Conservation (phyloP, 64 coral and sea anemone species). For the Dendrophyllia cribrosa region DNA sequence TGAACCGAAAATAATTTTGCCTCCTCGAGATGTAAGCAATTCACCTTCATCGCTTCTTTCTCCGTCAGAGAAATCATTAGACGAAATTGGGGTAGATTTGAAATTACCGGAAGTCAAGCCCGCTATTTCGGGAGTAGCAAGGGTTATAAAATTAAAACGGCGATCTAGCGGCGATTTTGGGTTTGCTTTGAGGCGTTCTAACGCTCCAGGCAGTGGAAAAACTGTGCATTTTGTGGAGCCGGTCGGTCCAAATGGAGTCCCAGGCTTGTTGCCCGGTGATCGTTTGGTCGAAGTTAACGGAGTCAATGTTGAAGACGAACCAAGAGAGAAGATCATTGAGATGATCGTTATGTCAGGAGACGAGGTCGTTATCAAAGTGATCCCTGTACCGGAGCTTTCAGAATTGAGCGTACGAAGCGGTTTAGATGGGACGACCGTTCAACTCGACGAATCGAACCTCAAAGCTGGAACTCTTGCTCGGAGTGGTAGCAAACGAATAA, state of each 20-base stretch:
- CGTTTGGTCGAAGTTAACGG: constrained; percentile 95
- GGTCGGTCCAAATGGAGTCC: constrained; percentile 64
- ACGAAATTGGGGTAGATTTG: constrained; percentile 87
- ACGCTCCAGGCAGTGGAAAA: constrained; percentile 78
- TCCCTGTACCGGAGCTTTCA: constrained; percentile 91
- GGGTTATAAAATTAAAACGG: constrained; percentile 79
- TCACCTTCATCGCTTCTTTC: constrained; percentile 66
- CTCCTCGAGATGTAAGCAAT: constrained; percentile 50
- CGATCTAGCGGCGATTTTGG: constrained; percentile 91
- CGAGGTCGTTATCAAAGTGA: constrained; percentile 93
- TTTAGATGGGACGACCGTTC: constrained; percentile 87
- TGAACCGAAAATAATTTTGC: constrained; percentile 32
- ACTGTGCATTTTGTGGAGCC: constrained; percentile 92
- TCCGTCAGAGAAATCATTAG: constrained; percentile 85
- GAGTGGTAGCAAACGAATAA: constrained; percentile 98
- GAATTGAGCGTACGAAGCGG: constrained; percentile 96
- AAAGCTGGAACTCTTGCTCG: constrained; percentile 88
- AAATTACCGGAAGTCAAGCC: constrained; percentile 88
- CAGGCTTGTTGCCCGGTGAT: constrained; percentile 88
- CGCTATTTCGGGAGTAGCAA: constrained; percentile 75
- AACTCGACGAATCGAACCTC: constrained; percentile 94
- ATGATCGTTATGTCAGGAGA: constrained; percentile 91
- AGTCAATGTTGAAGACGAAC: constrained; percentile 83
- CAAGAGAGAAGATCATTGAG: constrained; percentile 96
- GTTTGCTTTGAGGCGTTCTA: constrained; percentile 91